Conservation (phyloP, 35 echinoderm and acorn worm genomes). For the Lytechinus pictus region DNA sequence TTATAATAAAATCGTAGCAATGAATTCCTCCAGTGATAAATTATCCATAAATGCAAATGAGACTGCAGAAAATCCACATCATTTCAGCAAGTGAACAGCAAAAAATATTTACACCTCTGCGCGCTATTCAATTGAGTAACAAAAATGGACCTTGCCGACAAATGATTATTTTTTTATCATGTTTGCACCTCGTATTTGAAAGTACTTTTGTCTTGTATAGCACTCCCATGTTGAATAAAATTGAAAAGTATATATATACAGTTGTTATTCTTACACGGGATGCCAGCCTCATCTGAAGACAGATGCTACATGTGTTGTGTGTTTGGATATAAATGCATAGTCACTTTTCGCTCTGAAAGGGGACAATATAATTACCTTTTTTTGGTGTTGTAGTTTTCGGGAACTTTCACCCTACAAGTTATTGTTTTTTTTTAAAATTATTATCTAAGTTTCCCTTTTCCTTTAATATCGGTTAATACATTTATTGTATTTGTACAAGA, state of each 20-base stretch:
- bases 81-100: background rate
- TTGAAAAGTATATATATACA: background rate
- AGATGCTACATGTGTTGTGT: background rate
- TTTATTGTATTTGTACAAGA: no score
- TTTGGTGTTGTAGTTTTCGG: no score
- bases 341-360: no score
- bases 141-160: background rate
- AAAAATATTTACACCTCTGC: background rate
- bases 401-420: no score
- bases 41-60: background rate
- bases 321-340: no score
- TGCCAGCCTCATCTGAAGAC: background rate
- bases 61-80: background rate
- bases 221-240: background rate
- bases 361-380: no score
- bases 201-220: background rate
- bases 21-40: background rate
- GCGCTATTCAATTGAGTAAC: background rate
- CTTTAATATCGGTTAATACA: no score
- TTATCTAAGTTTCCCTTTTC: no score
- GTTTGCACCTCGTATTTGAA: background rate
- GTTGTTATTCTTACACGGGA: background rate
- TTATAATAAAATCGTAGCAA: background rate
- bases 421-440: no score
- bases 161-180: background rate